These are phyloP conservation scores for Bedellia somnulentella DNA, from an alignment of 2,888 invertebrate species.

Conservation along the genomic window DNA sequence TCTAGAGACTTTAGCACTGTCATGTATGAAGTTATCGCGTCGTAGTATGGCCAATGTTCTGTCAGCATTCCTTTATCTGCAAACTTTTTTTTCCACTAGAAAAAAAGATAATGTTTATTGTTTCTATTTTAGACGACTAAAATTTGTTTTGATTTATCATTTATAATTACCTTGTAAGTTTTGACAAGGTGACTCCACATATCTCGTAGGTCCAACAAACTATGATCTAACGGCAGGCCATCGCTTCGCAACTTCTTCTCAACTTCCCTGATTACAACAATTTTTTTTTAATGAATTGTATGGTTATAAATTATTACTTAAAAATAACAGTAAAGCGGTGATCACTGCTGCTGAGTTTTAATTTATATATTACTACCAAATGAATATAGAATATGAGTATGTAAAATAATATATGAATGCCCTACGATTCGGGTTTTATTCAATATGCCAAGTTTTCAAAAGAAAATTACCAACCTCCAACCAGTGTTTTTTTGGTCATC, in stretches of 20 bases:
- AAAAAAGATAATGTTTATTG: constrained; percentile 11
- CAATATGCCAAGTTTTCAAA: too few relatives aligned
- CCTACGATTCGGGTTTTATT: too few relatives aligned
- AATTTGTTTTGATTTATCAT: neutral
- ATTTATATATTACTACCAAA: too few relatives aligned
- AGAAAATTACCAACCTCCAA: constrained; percentile 33
- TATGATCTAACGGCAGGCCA: constrained; percentile 40
- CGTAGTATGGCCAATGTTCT: constrained; percentile 46
- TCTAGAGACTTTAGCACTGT: constrained; percentile 9
- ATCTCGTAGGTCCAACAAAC: constrained; percentile 34
- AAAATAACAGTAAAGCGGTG: neutral
- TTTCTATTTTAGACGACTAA: neutral
- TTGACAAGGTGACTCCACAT: constrained; percentile 40
- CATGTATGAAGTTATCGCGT: constrained; percentile 28
- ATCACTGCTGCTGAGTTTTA: too few relatives aligned
- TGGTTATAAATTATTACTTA: neutral
- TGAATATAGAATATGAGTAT: too few relatives aligned
- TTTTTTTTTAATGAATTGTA: neutral
- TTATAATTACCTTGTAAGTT: constrained; percentile 32
- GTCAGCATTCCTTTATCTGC: constrained; percentile 39
- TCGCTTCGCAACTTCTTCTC: constrained; percentile 32
- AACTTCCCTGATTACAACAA: constrained; percentile 26
- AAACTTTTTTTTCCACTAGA: constrained; percentile 49
- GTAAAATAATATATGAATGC: too few relatives aligned
- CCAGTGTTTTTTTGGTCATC: constrained; percentile 17